Evolutionary conservation across 2,888 invertebrate genomes (phyloP).

Genomic region (Nephrotoma appendiculata): DNA sequence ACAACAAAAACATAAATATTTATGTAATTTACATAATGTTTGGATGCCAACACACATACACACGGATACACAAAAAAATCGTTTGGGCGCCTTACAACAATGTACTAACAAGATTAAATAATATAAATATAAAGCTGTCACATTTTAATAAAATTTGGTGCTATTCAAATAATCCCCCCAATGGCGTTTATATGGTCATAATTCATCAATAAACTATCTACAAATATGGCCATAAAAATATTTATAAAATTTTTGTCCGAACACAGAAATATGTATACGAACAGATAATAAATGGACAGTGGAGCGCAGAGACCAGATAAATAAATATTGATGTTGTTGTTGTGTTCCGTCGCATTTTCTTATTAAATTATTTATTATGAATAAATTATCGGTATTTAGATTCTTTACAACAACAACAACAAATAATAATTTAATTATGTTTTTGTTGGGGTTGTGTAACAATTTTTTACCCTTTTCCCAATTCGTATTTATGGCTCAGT

Average conservation of each 20-base stretch:
- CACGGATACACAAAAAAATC: not conserved
- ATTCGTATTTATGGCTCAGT: not conserved
- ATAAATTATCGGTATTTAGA: not conserved
- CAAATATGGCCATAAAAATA: constrained; percentile 1
- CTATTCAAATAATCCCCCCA: constrained; percentile 17
- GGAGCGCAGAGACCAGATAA: not conserved
- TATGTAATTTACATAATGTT: not conserved
- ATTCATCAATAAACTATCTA: constrained; percentile 22
- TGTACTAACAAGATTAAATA: constrained; percentile 2
- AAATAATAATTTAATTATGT: not conserved
- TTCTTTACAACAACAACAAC: not conserved
- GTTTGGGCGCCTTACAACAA: not conserved
- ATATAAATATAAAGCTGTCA: constrained; percentile 24
- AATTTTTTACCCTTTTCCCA: not conserved
- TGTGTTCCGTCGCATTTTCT: not conserved
- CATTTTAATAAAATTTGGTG: constrained; percentile 25
- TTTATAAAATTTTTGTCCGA: not conserved
- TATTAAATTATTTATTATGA: not conserved
- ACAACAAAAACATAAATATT: not conserved
- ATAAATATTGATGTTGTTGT: not conserved
- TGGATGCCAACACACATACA: not conserved
- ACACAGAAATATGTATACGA: not conserved
- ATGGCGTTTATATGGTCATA: constrained; percentile 24
- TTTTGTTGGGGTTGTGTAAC: not conserved
- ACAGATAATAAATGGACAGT: not conserved